These are phyloP conservation scores for Thymelicus lineola DNA, from an alignment of 2,888 invertebrate species.

Conservation along the genomic window DNA sequence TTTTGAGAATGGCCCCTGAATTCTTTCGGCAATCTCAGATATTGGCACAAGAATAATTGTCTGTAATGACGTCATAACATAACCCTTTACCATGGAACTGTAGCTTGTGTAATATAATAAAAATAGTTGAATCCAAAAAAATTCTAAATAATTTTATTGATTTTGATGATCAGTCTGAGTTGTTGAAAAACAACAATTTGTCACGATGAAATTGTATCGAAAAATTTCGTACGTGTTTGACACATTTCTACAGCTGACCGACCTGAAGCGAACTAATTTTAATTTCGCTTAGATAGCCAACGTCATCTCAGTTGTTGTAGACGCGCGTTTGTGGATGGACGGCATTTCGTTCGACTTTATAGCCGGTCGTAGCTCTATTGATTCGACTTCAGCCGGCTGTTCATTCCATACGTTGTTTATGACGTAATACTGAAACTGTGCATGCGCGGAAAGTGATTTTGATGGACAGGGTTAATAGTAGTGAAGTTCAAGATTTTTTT, in stretches of 20 bases:
- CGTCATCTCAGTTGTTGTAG: slow-evolving; percentile 78
- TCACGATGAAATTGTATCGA: neutral
- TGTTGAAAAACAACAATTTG: neutral
- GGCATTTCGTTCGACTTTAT: slow-evolving; percentile 61
- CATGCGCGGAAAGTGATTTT: slow-evolving; percentile 44
- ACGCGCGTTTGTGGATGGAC: slow-evolving; percentile 72
- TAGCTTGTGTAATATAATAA: neutral
- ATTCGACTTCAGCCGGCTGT: slow-evolving; percentile 62
- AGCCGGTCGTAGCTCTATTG: slow-evolving; percentile 64
- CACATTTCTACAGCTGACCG: slow-evolving; percentile 51
- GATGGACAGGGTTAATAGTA: slow-evolving; percentile 45
- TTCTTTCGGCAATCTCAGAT: slow-evolving; percentile 54
- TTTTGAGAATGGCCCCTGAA: slow-evolving; percentile 70
- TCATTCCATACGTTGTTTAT: slow-evolving; percentile 49
- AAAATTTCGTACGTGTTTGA: slow-evolving; percentile 3
- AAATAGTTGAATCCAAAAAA: too few relatives aligned
- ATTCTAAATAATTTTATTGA: neutral
- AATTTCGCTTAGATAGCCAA: slow-evolving; percentile 67
- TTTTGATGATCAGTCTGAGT: neutral
- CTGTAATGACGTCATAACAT: slow-evolving; percentile 29
- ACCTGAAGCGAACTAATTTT: slow-evolving; percentile 70
- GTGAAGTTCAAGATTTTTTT: slow-evolving; percentile 47
- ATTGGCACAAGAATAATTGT: slow-evolving; percentile 27
- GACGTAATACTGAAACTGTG: slow-evolving; percentile 60
- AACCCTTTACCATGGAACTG: slow-evolving; percentile 15